Conservation (phyloP, 2,797 vertebrate species). For the Nyctalus aviator region DNA sequence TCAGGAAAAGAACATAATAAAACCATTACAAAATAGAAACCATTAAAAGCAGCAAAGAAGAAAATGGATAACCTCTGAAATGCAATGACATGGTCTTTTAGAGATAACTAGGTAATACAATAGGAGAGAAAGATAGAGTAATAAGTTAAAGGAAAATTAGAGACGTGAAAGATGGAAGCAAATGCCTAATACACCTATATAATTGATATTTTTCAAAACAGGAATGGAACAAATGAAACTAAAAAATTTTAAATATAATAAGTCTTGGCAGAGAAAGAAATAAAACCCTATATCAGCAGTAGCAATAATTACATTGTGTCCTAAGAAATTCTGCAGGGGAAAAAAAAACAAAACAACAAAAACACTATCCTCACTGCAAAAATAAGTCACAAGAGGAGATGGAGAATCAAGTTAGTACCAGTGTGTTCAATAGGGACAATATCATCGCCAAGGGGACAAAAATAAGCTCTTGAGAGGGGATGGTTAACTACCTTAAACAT, state of each 20-base stretch:
- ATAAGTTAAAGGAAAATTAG: background rate
- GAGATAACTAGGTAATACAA: constrained; percentile 15
- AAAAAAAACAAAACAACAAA: background rate
- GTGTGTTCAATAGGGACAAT: background rate
- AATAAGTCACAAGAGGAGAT: background rate
- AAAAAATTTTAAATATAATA: background rate
- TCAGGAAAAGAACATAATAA: background rate
- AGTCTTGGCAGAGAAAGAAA: background rate
- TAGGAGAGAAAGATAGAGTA: background rate
- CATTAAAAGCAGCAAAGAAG: constrained; percentile 8
- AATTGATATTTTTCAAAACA: background rate
- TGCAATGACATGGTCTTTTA: background rate
- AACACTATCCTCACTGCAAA: background rate
- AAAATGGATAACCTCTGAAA: background rate
- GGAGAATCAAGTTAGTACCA: background rate
- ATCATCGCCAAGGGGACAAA: background rate
- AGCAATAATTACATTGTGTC: background rate
- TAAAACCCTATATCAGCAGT: background rate
- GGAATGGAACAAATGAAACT: background rate
- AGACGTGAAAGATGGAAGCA: background rate
- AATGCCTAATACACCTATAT: background rate
- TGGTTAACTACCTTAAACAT: background rate
- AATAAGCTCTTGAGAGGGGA: background rate
- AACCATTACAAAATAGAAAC: constrained; percentile 1
- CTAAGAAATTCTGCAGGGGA: background rate